Evolutionary conservation across 2,888 invertebrate genomes (phyloP), one percentile per base, ranked within the genome.

Genomic region (Andrena bicolor): DNA sequence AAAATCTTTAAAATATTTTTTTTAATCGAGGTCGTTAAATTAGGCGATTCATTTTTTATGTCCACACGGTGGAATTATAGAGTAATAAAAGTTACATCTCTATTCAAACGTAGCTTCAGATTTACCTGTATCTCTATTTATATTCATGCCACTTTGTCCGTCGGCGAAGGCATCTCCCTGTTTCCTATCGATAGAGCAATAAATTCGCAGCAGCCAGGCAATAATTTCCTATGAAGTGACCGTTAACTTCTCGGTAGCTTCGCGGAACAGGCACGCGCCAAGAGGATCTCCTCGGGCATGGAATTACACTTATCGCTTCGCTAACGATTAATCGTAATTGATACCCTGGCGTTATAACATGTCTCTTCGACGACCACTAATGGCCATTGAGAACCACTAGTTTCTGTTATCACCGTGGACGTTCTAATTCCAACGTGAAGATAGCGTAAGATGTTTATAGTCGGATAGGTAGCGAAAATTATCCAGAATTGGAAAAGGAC

Each of bases 141-240:
- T 2, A 10, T 49, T 35, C 30, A n/a, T 10, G 26, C 16, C 35
- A 28, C 26, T 64, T 61, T 72, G 32, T 51, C 41, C 41, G 16
- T n/a, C 41, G 16, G 20, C 13, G 13, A 35, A 26, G 10, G 20
- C 30, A 30, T 68, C 60, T 51, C 5, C 13, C 48, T 13, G 49
- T 26, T 60, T 75, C n/a, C n/a, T 28, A 49, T 35, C 23, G 32
- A 8, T n/a, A 26, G 23, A 35, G n/a, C n/a, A 53, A 30, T 35
- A 63, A 23, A n/a, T 20, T 48, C 26, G 10, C 48, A 16, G 10
- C 23, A 48, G 48, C 20, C n/a, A 2, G 32, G 8, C 58, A 49
- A 69, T 72, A 56, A 64, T 76, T 48, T 72, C n/a, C 72, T n/a
- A 63, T 20, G 53, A 71, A 76, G 64, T 72, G 72, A 64, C 76